Evolutionary conservation across 2,113 vertebrate genomes (phyloP), one percentile per base, ranked within the genome.

Genomic region (Heterotilapia buettikoferi): DNA sequence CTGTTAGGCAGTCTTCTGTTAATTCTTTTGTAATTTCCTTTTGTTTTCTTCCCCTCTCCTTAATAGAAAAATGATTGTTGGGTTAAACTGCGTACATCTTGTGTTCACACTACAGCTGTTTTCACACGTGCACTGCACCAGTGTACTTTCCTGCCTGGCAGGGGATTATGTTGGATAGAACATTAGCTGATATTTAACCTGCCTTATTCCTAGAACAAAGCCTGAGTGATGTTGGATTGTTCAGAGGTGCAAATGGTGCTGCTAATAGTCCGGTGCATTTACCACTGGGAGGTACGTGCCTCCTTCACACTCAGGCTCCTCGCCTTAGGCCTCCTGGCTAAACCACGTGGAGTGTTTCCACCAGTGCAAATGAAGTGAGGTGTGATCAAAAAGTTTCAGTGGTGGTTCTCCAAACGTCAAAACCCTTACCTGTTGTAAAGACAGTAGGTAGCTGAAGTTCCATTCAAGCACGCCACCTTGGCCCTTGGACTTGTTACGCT

Each of bases 121-220:
- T 61, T 61, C 29, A 38, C 40, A 10, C 0, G 0, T 45, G 21
- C 40, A 18, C 40, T 47, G 68, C 40, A 73, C 40, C 36, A 7
- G n/a, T 47, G 40, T 7, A 26, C 24, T 0, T 71, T 47, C 29
- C 4, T 76, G 21, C 24, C 45, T 76, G 68, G 68, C 68, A 19
- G 40, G 24, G 2, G 40, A 29, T 76, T 11, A 19, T 47, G 24
- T 47, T 50, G 24, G 43, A 7, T 76, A 5, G 71, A 78, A 8
- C 71, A 78, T 50, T 19, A 76, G 43, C 43, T 76, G 24, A 47
- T 47, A 47, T 76, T 76, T 76, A 76, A 76, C 71, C 43, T 47
- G 40, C 40, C 31, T n/a, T 19, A 19, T 66, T 36, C 9, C 18
- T n/a, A n/a, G 18, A 36, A 36, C 31, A 66, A 66, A 36, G 31